Evolutionary conservation across 2,113 vertebrate species (phyloP).

Genomic region (Perca fluviatilis): DNA sequence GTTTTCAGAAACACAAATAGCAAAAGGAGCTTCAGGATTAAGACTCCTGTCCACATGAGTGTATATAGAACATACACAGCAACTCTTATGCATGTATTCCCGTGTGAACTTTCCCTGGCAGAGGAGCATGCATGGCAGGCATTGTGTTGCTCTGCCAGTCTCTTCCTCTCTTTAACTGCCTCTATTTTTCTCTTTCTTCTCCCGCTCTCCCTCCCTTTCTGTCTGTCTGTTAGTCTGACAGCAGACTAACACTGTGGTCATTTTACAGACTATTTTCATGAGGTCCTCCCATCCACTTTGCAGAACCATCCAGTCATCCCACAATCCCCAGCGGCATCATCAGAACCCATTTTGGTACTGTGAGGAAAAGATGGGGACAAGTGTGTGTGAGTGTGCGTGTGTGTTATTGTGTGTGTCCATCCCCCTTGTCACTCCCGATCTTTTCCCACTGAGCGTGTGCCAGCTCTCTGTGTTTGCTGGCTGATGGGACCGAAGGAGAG

Average conservation of each 20-base stretch:
- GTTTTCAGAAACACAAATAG: constrained; percentile 27
- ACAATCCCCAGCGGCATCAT: constrained; percentile 57
- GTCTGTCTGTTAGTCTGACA: constrained; percentile 63
- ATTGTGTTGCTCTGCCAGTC: constrained; percentile 21
- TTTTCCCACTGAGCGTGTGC: constrained; percentile 79
- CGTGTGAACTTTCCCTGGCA: constrained; percentile 41
- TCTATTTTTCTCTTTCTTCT: constrained; percentile 26
- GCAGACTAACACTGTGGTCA: constrained; percentile 67
- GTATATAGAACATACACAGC: constrained; percentile 30
- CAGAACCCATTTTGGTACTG: constrained; percentile 65
- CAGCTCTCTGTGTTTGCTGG: constrained; percentile 83
- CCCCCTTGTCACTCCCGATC: constrained; percentile 70
- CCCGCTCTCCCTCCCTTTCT: constrained; percentile 23
- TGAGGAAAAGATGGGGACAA: constrained; percentile 54
- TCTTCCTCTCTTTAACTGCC: constrained; percentile 34
- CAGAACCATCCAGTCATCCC: constrained; percentile 69
- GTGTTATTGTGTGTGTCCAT: constrained; percentile 57
- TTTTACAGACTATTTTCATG: constrained; percentile 68
- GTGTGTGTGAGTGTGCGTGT: neutral
- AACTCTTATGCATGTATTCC: constrained; percentile 31
- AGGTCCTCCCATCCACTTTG: constrained; percentile 69
- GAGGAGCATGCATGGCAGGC: constrained; percentile 42
- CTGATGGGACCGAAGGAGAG: constrained; percentile 77
- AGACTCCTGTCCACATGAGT: constrained; percentile 50
- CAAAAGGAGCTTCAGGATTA: constrained; percentile 18